phyloP scores from a whole-genome alignment of 2,113 vertebrate genomes.

The Perca flavescens region DNA sequence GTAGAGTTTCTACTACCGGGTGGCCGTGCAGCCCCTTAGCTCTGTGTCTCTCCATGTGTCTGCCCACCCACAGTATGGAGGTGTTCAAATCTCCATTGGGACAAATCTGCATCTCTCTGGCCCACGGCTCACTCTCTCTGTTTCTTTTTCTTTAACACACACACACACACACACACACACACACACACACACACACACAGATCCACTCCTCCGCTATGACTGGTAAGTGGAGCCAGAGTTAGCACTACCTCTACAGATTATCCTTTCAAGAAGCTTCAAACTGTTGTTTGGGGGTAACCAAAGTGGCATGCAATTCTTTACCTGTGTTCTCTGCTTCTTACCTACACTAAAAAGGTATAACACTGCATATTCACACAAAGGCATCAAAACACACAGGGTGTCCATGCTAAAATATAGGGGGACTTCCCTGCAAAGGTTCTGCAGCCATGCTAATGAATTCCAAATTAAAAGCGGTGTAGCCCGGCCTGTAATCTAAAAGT shows the following conservation, averaged over 20 bases:
- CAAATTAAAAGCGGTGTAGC: conserved; percentile 59
- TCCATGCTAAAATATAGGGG: conserved; percentile 31
- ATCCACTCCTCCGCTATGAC: conserved; percentile 22
- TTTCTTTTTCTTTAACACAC: conserved; percentile 9
- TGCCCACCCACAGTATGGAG: conserved; percentile 81
- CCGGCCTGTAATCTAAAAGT: conserved; percentile 73
- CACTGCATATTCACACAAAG: conserved; percentile 6
- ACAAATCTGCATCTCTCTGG: conserved; percentile 73
- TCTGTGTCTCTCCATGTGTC: conserved; percentile 66
- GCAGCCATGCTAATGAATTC: conserved; percentile 60
- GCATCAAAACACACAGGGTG: conserved; percentile 30
- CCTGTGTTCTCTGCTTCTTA: neutral
- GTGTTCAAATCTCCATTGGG: conserved; percentile 75
- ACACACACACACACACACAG: conserved; percentile 28
- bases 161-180: conserved; percentile 17
- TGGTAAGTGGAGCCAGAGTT: conserved; percentile 52
- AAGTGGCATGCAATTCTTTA: conserved; percentile 13
- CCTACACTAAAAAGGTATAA: neutral
- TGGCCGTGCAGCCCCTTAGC: conserved; percentile 73
- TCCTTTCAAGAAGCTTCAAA: conserved; percentile 38
- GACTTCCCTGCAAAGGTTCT: conserved; percentile 41
- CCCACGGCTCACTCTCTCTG: conserved; percentile 34
- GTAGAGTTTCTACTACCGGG: conserved; percentile 73
- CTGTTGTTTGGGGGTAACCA: conserved; percentile 27
- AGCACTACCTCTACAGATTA: conserved; percentile 37